Conservation (phyloP, 2,888 invertebrate species). For the Creontiades dilutus region DNA sequence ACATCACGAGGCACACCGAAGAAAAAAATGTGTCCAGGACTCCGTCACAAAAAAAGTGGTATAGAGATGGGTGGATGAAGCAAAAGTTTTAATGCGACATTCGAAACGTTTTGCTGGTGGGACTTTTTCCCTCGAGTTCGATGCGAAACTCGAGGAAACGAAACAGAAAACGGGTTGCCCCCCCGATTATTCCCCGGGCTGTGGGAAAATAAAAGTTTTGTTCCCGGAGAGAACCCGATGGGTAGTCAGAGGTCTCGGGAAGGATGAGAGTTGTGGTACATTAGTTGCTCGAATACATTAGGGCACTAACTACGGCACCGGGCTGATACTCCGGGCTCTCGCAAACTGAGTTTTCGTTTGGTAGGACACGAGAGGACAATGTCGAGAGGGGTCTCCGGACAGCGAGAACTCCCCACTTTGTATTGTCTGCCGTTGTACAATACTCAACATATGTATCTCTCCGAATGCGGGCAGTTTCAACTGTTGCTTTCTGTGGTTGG, state of each 20-base stretch:
- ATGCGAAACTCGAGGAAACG: constrained; percentile 13
- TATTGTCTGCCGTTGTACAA: constrained; percentile 38
- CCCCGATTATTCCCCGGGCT: constrained; percentile 1
- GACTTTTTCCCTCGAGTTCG: constrained; percentile 1
- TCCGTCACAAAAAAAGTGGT: not conserved
- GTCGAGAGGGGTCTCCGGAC: not conserved
- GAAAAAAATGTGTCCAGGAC: not conserved
- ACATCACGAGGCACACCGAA: too few relatives aligned
- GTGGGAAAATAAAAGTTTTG: constrained; percentile 9
- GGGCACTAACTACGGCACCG: constrained; percentile 20
- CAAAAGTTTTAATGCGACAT: constrained; percentile 36
- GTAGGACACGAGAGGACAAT: not conserved
- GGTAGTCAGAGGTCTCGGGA: not conserved
- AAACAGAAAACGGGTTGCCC: constrained; percentile 5
- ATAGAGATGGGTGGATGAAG: constrained; percentile 25
- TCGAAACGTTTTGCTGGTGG: constrained; percentile 19
- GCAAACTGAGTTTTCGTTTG: constrained; percentile 31
- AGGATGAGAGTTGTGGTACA: constrained; percentile 15
- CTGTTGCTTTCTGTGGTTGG: constrained; percentile 7
- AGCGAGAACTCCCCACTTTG: constrained; percentile 1
- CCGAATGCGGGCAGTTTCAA: not conserved
- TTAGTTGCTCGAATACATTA: constrained; percentile 34
- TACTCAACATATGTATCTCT: constrained; percentile 30
- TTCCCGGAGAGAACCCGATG: not conserved
- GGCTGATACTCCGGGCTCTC: not conserved